Evolutionary conservation across 2,888 invertebrate species (phyloP).

Genomic region (Dione vanillae): DNA sequence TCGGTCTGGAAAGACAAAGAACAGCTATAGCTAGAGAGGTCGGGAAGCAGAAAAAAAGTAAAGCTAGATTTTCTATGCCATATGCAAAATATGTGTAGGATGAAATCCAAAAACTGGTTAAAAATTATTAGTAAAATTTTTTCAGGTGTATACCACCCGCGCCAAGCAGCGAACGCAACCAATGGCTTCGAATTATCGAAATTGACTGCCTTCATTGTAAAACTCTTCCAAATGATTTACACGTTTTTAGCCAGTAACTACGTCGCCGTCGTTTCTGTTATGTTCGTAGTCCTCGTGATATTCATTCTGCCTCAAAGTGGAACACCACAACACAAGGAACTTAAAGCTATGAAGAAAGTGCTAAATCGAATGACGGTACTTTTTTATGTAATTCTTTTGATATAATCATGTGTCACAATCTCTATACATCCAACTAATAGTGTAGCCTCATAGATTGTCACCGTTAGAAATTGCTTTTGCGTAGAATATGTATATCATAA

Average conservation of each 20-base stretch:
- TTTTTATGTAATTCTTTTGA: neutral
- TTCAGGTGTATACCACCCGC: conserved; percentile 22
- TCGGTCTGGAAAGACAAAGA: no score
- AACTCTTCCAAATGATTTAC: conserved; percentile 51
- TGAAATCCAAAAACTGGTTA: no score
- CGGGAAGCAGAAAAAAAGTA: no score
- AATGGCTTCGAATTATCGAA: neutral
- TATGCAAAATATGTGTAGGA: no score
- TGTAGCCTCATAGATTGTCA: no score
- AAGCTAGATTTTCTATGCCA: no score
- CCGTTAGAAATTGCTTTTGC: no score
- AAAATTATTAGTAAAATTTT: no score
- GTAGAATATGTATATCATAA: no score
- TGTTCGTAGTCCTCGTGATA: conserved; percentile 60
- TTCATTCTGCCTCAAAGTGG: conserved; percentile 61
- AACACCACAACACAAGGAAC: conserved; percentile 59
- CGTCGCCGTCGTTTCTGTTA: conserved; percentile 55
- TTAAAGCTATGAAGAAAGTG: conserved; percentile 64
- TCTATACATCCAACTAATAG: no score
- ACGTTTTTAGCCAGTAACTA: conserved; percentile 54
- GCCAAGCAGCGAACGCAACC: neutral
- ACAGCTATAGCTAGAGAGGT: no score
- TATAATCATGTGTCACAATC: no score
- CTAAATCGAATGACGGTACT: conserved; percentile 62
- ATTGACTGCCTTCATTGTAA: neutral